Conservation (phyloP, 2,888 invertebrate genomes). For the Chrysolina oricalcia region DNA sequence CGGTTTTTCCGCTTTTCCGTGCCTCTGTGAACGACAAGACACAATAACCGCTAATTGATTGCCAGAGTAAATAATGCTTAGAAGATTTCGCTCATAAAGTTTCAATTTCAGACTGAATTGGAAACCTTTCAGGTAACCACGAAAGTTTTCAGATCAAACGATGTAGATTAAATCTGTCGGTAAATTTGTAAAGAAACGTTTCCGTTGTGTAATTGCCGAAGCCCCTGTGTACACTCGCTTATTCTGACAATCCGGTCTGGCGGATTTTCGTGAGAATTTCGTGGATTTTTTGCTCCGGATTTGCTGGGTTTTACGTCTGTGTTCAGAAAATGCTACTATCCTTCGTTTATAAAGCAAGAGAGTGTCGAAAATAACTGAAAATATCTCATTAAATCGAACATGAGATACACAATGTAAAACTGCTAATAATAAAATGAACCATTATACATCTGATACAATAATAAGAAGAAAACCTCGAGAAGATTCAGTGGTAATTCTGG, state of each 20-base stretch:
- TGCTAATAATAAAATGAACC: too few species aligned
- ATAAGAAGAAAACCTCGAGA: background rate
- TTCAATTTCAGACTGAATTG: constrained; percentile 67
- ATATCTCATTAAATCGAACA: too few species aligned
- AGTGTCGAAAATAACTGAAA: too few species aligned
- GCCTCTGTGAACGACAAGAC: constrained; percentile 55
- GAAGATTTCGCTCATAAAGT: constrained; percentile 61
- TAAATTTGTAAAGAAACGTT: constrained; percentile 64
- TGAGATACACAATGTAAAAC: too few species aligned
- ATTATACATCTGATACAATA: too few species aligned
- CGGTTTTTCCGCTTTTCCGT: constrained; percentile 28
- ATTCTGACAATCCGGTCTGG: constrained; percentile 34
- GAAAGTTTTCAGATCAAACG: constrained; percentile 66
- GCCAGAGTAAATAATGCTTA: constrained; percentile 64
- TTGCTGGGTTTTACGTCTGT: background rate
- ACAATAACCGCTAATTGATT: constrained; percentile 63
- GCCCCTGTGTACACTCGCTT: constrained; percentile 55
- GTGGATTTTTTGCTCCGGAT: background rate
- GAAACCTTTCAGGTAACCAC: constrained; percentile 69
- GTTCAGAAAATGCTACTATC: background rate
- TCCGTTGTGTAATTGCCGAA: constrained; percentile 69
- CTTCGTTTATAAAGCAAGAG: too few species aligned
- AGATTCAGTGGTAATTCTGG: too few species aligned
- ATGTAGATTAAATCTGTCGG: constrained; percentile 66
- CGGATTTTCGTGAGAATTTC: background rate